These are phyloP conservation scores for Yponomeuta malinellus DNA, from an alignment of 2,888 invertebrate genomes.

Conservation along the genomic window DNA sequence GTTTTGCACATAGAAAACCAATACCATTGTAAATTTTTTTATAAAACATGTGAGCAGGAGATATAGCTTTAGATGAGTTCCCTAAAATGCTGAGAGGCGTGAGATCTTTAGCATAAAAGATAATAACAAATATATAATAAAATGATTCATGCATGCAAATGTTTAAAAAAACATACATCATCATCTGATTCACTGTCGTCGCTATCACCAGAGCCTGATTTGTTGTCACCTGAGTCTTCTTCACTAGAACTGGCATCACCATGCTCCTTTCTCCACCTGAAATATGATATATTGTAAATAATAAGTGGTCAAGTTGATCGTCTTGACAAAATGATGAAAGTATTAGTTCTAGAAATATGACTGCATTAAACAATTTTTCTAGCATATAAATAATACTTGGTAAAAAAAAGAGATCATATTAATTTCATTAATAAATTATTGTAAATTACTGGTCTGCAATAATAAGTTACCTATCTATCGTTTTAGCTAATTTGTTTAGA, in stretches of 20 bases:
- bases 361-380: too few species aligned
- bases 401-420: too few species aligned
- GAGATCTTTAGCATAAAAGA: not conserved
- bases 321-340: not conserved
- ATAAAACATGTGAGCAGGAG: too few species aligned
- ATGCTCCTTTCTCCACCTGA: constrained; percentile 76
- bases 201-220: constrained; percentile 75
- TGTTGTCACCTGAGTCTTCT: constrained; percentile 76
- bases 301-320: not conserved
- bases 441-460: too few species aligned
- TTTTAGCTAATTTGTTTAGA: too few species aligned
- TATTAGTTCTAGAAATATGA: too few species aligned
- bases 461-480: too few species aligned
- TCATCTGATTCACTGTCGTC: constrained; percentile 77
- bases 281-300: constrained; percentile 16
- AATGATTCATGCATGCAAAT: not conserved
- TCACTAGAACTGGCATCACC: constrained; percentile 76
- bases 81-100: not conserved
- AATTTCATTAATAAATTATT: too few species aligned
- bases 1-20: too few species aligned
- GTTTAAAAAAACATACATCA: constrained; percentile 44
- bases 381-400: too few species aligned
- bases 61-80: too few species aligned
- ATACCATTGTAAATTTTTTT: too few species aligned
- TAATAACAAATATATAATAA: not conserved